Base-by-base conservation (phyloP, 2,888 invertebrate genomes). In the Clanis bilineata region DNA sequence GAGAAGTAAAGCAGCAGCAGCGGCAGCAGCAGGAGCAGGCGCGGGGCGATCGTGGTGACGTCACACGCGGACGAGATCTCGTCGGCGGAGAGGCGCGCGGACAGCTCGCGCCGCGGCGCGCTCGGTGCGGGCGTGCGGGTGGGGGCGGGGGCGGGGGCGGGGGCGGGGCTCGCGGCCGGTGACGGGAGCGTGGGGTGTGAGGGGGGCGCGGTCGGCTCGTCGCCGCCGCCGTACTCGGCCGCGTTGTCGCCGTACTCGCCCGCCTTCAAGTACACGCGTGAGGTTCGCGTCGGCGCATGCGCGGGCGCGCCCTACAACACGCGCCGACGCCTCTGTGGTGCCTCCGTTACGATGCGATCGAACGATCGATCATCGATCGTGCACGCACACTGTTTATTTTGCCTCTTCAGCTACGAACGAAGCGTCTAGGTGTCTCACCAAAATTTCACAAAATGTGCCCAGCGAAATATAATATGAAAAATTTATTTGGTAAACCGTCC, bases 161-260 rank as follows among this genome's bases (percentile, higher is more conserved):
- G 51, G 54, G 59, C 15, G 57, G 39, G n/a, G n/a, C n/a, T n/a
- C 58, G 54, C 45, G 57, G 36, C 57, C 64, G 47, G 57, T 59
- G 55, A 28, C 36, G 44, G 44, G 44, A 12, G 56, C 36, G 55
- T n/a, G n/a, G n/a, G n/a, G n/a, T n/a, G n/a, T n/a, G n/a, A n/a
- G n/a, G n/a, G 61, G 21, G 58, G 61, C 44, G 56, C 60, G 38
- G 61, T 57, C 44, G 59, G 47, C 55, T 58, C 61, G 57, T 79
- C 79, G 47, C 74, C 77, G 58, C 71, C 72, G 63, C 64, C 77
- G 77, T 87, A 87, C 38, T 85, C 86, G 21, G 80, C 83, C 65
- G 73, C 87, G 76, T 84, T 82, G 79, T 87, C 88, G 44, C 86
- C 88, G 79, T 88, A 88, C 77, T 88, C 88, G 68, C 88, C 88